Percentiles rank a stretch among this genome's conserved stretches.
These are phyloP conservation scores for Megaceryle torquata DNA, from an alignment of 2,113 vertebrate species.

Conservation along the genomic window DNA sequence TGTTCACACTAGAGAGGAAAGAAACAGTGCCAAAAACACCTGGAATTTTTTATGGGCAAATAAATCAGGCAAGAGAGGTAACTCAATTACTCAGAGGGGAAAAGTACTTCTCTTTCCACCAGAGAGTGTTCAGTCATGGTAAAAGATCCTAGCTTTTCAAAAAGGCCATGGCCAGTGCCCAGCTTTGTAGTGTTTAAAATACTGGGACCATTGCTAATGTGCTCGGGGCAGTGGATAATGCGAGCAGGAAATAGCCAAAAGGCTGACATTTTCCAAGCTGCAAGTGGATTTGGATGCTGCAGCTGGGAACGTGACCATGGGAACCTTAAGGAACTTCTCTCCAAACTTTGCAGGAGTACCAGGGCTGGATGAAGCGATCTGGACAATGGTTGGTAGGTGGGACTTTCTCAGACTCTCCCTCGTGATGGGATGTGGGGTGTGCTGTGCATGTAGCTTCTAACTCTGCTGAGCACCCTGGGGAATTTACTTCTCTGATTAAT, in stretches of 20 bases:
- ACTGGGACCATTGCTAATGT: background rate
- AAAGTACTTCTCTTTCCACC: background rate
- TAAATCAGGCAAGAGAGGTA: conserved; percentile 42
- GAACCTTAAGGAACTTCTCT: background rate
- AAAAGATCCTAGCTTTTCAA: background rate
- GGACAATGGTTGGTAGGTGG: background rate
- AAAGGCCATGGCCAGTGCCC: background rate
- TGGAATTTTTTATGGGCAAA: conserved; percentile 72
- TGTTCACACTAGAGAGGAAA: conserved; percentile 41
- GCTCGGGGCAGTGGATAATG: background rate
- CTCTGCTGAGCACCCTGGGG: background rate
- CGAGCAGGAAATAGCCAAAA: background rate
- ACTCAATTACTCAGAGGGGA: conserved; percentile 17
- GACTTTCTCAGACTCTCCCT: background rate
- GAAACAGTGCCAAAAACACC: conserved; percentile 52
- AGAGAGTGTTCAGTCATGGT: background rate
- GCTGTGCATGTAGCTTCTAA: background rate
- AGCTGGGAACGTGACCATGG: background rate
- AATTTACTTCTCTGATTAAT: background rate
- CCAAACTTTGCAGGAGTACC: background rate
- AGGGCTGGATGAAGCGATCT: background rate
- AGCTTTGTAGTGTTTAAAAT: background rate
- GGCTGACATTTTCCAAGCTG: background rate
- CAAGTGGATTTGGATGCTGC: background rate
- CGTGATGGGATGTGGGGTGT: background rate